Percentiles rank a stretch among this genome's conserved stretches.
phyloP scores from a whole-genome alignment of 2,888 invertebrate species.

The Nomada hirtipes region DNA sequence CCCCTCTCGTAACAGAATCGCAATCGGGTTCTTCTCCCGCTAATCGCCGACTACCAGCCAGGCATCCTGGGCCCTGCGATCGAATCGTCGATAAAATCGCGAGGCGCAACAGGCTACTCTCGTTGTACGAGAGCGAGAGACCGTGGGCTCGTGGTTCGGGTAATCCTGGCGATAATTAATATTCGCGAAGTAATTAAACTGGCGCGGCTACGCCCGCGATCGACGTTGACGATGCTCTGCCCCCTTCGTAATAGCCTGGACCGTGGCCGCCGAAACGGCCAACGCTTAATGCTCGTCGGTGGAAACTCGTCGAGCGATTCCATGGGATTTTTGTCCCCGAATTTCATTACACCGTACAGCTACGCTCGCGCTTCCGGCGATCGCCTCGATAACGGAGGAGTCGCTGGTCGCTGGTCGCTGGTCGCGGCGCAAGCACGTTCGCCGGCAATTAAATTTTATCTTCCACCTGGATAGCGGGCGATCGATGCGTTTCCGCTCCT shows the following conservation, averaged over 20 bases:
- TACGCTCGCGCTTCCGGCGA: background rate
- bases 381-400: slow-evolving; percentile 5
- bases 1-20: slow-evolving; percentile 6
- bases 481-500: slow-evolving; percentile 45
- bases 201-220: slow-evolving; percentile 6
- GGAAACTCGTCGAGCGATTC: slow-evolving; percentile 29
- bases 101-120: slow-evolving; percentile 43
- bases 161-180: slow-evolving; percentile 47
- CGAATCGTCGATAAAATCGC: slow-evolving; percentile 40
- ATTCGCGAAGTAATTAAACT: slow-evolving; percentile 52
- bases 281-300: background rate
- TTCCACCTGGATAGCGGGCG: slow-evolving; percentile 20
- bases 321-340: background rate
- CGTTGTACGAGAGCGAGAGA: background rate
- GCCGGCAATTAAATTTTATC: slow-evolving; percentile 58
- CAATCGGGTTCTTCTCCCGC: slow-evolving; percentile 6
- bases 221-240: background rate
- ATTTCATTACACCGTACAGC: background rate
- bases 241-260: slow-evolving; percentile 23
- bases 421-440: slow-evolving; percentile 28
- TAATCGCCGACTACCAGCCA: slow-evolving; percentile 13
- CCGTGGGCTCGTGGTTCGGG: background rate
- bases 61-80: background rate
- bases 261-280: slow-evolving; percentile 17
- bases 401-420: slow-evolving; percentile 3